Base-by-base conservation (phyloP, 2,797 vertebrate species). In the Danionella dracula region DNA sequence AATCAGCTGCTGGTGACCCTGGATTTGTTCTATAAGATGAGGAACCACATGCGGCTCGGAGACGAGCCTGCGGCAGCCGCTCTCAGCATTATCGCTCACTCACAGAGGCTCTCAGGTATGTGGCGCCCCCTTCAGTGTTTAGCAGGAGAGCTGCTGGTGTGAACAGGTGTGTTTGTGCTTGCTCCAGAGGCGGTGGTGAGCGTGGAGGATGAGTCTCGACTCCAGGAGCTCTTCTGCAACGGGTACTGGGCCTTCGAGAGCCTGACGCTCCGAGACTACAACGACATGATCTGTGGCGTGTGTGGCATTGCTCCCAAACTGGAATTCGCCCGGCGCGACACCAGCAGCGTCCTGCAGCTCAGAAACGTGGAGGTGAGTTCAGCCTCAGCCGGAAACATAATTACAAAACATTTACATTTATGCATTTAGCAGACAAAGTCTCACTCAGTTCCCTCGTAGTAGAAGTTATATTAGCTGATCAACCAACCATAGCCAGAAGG, bases 211-310 rank as follows among this genome's bases (percentile, higher is more conserved):
- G 67, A 83, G n/a, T 78, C 73, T 71, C 88, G 88, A 64, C 82
- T 98, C 11, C 90, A 91, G 50, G 95, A 97, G 21, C 84, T 98
- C 69, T 83, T 99, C 66, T 91, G 92, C 82, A 92, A 85, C 46
- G 97, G 96, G 56, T 99, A 97, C 75, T 99, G 96, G 96, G 96
- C 96, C 48, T 99, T 98, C 6, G 97, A 99, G 74, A 94, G 95
- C 70, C 86, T 99, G 48, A 99, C 96, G 0, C 78, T 95, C 29
- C 90, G 97, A 1, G 97, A 99, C 84, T 99, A 96, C 82, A 99
- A 99, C 1, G 97, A 99, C 71, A 99, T 99, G 96, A 99, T 99
- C 81, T 99, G 97, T 55, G 97, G 97, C 8, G 83, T 99, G 76
- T 99, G 97, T 60, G 97, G 97, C 4, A 86, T 99, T 63, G 91